A percentile compares a stretch with the other conserved stretches of the same genome.
Conservation (phyloP, 1,140 invertebrate species). For the Calephelis nemesis region DNA sequence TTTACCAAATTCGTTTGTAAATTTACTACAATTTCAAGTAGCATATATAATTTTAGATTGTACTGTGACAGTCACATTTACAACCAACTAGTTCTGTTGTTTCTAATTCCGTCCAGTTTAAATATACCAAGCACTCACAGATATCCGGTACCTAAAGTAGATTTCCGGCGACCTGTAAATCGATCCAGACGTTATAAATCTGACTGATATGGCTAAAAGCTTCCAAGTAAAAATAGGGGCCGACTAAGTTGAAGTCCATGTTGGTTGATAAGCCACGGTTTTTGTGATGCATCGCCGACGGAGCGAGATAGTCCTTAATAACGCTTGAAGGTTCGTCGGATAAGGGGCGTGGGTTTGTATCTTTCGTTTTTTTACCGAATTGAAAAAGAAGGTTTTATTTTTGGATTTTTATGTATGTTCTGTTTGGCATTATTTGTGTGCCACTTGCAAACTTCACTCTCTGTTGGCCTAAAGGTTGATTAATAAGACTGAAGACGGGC, state of each 20-base stretch:
- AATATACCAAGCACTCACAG: conserved; percentile 38
- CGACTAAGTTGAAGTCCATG: conserved; percentile 70
- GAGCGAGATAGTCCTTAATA: conserved; percentile 46
- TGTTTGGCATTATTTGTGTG: too few species aligned
- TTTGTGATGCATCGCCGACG: conserved; percentile 53
- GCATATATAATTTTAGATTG: too few species aligned
- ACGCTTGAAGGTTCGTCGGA: not conserved
- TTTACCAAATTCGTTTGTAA: too few species aligned
- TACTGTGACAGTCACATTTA: too few species aligned
- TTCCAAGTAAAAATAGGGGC: conserved; percentile 66
- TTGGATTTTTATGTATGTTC: too few species aligned
- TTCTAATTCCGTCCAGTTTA: too few species aligned
- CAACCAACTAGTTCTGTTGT: too few species aligned
- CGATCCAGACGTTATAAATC: conserved; percentile 59
- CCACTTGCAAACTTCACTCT: too few species aligned
- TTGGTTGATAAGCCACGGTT: conserved; percentile 66
- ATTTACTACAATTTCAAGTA: too few species aligned
- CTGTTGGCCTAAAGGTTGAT: too few species aligned
- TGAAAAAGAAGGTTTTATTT: too few species aligned
- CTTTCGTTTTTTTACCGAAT: not conserved
- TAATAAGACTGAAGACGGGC: too few species aligned
- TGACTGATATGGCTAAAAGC: conserved; percentile 70
- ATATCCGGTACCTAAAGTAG: conserved; percentile 60
- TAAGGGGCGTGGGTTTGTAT: not conserved
- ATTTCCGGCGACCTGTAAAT: conserved; percentile 64